Base-by-base conservation (phyloP, 1,140 invertebrate species). In the Berghia stephanieae region DNA sequence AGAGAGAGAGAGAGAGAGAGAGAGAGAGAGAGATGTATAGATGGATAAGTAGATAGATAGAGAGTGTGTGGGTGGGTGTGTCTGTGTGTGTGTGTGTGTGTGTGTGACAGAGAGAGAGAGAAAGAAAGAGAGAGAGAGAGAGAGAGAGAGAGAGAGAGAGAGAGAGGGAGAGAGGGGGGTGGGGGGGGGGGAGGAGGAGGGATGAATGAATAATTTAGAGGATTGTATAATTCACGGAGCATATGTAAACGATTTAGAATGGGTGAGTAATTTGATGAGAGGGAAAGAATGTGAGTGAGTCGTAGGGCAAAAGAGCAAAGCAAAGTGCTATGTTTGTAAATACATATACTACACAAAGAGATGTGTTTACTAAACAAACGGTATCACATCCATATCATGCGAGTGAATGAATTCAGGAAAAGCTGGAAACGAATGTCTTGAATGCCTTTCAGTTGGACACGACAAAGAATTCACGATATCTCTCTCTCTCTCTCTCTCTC, bases 1-100 rank as follows among this genome's bases (percentile, higher is more conserved):
- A 63, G 57, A 63, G 57, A 63, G 57, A 63, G 57, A 63, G 57
- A 63, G 57, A 63, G 57, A 63, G 57, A 63, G 57, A 63, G 57
- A 63, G 57, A 63, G 57, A 63, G 57, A 63, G 57, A 63, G 57
- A 8, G 57, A n/a, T n/a, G n/a, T 6, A n/a, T n/a, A 63, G 57
- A 63, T n/a, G 34, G 57, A 63, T n/a, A 63, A 34, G 34, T n/a
- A 63, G 57, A n/a, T n/a, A 63, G 57, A 63, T n/a, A 63, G 57
- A 63, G 57, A 63, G 57, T 10, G 57, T 10, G 57, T 27, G 57
- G 34, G 57, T 27, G 57, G 34, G 57, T 27, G 57, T n/a, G n/a
- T n/a, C n/a, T n/a, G n/a, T n/a, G n/a, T n/a, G n/a, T n/a, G n/a
- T n/a, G n/a, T n/a, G n/a, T 27, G 57, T 27, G 57, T 27, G 57